Conservation (phyloP, 2,797 vertebrate species). For the Nyctalus aviator region DNA sequence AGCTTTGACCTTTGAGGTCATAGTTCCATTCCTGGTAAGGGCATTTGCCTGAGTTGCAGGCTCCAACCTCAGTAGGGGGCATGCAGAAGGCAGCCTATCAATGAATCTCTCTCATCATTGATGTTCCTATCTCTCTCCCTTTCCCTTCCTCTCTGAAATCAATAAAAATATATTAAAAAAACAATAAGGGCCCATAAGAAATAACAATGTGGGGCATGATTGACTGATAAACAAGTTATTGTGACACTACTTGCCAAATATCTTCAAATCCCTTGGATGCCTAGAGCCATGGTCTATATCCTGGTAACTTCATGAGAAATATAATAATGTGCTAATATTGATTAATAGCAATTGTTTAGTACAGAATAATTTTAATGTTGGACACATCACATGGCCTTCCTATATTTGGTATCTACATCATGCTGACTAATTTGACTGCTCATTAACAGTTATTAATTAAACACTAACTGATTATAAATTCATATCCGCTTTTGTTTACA, state of each 20-base stretch:
- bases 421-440: not conserved
- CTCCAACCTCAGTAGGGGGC: no score
- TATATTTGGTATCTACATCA: not conserved
- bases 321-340: not conserved
- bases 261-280: not conserved
- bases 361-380: not conserved
- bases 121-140: no score
- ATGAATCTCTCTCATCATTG: no score
- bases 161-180: no score
- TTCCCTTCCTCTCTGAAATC: no score
- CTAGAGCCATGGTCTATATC: not conserved
- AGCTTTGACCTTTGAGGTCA: no score
- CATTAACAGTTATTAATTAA: not conserved
- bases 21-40: no score
- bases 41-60: no score
- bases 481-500: not conserved
- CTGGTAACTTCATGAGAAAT: not conserved
- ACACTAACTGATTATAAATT: not conserved
- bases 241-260: not conserved
- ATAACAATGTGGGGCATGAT: accelerated
- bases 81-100: no score
- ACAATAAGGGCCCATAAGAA: not conserved
- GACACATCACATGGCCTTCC: not conserved
- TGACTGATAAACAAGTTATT: not conserved
- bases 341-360: not conserved